Evolutionary conservation across 2,888 invertebrate species (phyloP), one percentile per base, ranked within the genome.

Genomic region (Drosophila putrida): DNA sequence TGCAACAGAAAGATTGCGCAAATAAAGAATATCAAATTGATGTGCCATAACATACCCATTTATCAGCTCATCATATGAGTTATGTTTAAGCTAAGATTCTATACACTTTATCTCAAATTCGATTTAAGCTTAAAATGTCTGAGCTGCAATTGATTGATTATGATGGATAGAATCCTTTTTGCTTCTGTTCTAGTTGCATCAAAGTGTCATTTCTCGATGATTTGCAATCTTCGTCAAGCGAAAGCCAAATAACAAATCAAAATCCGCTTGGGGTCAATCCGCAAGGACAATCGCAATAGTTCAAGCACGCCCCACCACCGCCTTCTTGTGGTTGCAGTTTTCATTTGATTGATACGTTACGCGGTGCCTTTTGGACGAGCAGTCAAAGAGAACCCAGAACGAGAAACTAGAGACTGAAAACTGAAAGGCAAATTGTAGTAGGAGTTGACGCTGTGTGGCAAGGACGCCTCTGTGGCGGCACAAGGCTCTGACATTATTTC

Each of bases 221-320:
- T 66, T 66, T 75, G 60, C 69, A 79, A 57, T 71, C 63, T 51
- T 35, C 20, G 62, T 58, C 35, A 51, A 43, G 36, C 47, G 27
- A 38, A 36, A 58, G 49, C 50, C 33, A 36, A 33, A 53, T 53
- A 80, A 85, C 82, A 75, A 82, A 82, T 82, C 82, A 82, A 80
- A 82, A 67, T 69, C 59, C 20, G 20, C 20, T 43, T 57, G 36
- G 25, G 54, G 6, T 20, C 59, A 59, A 39, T 25, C 20, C 15
- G 33, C 47, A 62, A 27, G 33, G 15, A 15, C 33, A 51, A 25
- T 13, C 41, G 33, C n/a, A 11, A 31, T 8, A 10, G 27, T 2
- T 5, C 6, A 46, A 58, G n/a, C 44, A 47, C 54, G 11, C 43
- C 69, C 13, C 20, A 1, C 8, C n/a, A 1, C 8, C n/a, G 38